These are phyloP conservation scores for Oceanodroma tethys DNA, from an alignment of 2,113 vertebrate species.

Conservation along the genomic window DNA sequence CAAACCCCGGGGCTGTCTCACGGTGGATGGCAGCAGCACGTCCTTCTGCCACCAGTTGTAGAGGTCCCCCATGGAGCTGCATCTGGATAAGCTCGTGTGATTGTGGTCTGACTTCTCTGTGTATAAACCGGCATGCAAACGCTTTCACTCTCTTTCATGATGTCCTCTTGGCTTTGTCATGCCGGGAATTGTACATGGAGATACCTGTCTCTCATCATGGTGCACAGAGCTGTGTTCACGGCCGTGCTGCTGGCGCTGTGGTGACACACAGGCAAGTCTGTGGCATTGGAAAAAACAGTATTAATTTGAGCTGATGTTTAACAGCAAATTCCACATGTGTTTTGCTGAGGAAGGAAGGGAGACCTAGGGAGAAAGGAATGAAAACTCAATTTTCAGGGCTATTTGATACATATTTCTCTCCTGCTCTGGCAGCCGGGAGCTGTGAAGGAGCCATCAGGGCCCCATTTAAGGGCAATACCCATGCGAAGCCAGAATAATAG, in stretches of 20 bases:
- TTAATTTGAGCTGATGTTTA: not conserved
- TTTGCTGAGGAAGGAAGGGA: not conserved
- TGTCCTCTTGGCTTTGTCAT: not conserved
- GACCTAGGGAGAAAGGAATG: not conserved
- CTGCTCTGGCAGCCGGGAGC: not conserved
- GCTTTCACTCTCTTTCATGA: not conserved
- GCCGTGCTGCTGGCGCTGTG: not conserved
- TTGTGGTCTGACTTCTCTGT: not conserved
- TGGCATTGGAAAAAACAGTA: not conserved
- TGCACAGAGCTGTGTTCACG: not conserved
- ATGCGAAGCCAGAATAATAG: not conserved
- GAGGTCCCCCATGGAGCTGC: not conserved
- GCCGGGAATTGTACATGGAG: not conserved
- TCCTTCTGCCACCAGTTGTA: not conserved
- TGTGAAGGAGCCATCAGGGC: not conserved
- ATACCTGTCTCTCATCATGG: not conserved
- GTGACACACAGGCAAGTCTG: not conserved
- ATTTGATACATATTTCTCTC: not conserved
- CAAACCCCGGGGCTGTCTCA: not conserved
- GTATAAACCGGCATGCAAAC: not conserved
- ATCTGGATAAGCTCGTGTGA: not conserved
- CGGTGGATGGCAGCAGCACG: fast-evolving
- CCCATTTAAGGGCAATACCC: not conserved
- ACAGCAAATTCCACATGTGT: not conserved
- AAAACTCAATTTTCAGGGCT: not conserved